A percentile compares a stretch with the other conserved stretches of the same genome.
These are phyloP conservation scores for Troides aeacus DNA, from an alignment of 2,888 invertebrate genomes.

Conservation along the genomic window DNA sequence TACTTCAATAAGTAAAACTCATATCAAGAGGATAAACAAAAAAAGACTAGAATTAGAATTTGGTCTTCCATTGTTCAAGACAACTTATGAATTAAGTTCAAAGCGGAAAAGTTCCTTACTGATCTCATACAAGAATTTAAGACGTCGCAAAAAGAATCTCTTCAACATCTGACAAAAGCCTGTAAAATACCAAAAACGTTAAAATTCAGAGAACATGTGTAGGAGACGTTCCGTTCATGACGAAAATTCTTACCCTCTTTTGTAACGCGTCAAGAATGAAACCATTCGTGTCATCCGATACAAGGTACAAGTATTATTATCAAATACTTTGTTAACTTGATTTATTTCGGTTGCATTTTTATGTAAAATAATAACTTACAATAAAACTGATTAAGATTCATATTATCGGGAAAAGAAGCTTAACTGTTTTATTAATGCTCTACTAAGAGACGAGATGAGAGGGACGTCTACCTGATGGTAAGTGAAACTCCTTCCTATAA, in stretches of 20 bases:
- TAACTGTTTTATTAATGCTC: not conserved
- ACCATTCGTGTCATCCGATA: not conserved
- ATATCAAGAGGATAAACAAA: too few relatives aligned
- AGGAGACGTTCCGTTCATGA: not conserved
- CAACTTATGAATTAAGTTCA: too few relatives aligned
- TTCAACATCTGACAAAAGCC: not conserved
- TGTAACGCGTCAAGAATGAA: not conserved
- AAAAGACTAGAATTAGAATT: too few relatives aligned
- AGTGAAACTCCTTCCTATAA: too few relatives aligned
- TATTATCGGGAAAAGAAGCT: not conserved
- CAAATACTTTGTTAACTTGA: not conserved
- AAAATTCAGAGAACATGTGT: not conserved
- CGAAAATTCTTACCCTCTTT: not conserved
- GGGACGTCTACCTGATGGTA: too few relatives aligned
- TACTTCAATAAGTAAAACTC: too few relatives aligned
- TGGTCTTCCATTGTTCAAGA: too few relatives aligned
- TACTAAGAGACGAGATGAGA: too few relatives aligned
- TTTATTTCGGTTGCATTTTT: not conserved
- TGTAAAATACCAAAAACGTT: not conserved
- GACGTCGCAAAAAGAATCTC: not conserved
- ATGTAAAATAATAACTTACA: not conserved
- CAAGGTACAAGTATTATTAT: not conserved
- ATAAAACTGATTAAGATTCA: not conserved
- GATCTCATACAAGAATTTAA: not conserved
- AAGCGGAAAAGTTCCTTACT: too few relatives aligned